Conservation (phyloP, 2,113 vertebrate species). For the Centropristis striata region DNA sequence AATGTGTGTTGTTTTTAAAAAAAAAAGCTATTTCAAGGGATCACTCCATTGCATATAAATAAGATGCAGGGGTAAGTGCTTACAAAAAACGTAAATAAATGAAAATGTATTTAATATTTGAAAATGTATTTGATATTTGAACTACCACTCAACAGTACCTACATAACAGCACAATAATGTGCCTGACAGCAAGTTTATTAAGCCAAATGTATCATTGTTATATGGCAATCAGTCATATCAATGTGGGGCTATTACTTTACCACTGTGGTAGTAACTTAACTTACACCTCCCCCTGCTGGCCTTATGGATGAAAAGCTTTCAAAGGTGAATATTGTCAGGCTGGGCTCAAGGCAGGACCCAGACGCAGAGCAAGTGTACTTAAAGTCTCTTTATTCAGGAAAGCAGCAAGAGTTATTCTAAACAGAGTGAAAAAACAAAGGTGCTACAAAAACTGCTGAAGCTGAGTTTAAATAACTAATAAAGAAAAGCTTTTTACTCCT, state of each 20-base stretch:
- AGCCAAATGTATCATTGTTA: not conserved
- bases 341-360: too few relatives aligned
- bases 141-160: not conserved
- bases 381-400: too few relatives aligned
- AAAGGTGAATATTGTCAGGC: too few relatives aligned
- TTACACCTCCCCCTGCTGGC: constrained; percentile 35
- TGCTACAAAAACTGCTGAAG: too few relatives aligned
- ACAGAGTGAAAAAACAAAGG: too few relatives aligned
- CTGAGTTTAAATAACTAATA: too few relatives aligned
- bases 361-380: too few relatives aligned
- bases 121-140: not conserved
- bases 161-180: not conserved
- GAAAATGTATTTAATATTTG: not conserved
- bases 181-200: not conserved
- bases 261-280: not conserved
- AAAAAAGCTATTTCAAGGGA: too few relatives aligned
- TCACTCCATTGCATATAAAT: not conserved
- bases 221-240: not conserved
- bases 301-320: constrained; percentile 22
- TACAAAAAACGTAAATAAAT: too few relatives aligned
- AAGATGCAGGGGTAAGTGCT: too few relatives aligned
- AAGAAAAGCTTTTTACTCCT: too few relatives aligned
- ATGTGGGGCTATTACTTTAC: not conserved
- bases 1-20: not conserved
- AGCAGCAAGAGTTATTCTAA: too few relatives aligned